phyloP scores from a whole-genome alignment of 2,888 invertebrate genomes.

The Eumacrocentrus americanus region DNA sequence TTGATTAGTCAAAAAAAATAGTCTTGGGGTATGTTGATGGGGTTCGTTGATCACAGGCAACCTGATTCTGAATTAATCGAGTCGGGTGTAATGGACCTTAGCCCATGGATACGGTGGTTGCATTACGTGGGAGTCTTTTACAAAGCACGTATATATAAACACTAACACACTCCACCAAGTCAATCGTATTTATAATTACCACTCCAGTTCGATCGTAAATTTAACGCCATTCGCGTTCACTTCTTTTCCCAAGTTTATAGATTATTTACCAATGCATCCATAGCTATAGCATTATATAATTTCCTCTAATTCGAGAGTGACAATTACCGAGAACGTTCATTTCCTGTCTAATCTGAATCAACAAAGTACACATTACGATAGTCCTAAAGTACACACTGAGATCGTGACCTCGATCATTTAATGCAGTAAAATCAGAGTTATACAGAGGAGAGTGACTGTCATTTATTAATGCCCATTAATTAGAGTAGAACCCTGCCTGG shows the following conservation, averaged over 20 bases:
- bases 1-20: slow-evolving; percentile 1
- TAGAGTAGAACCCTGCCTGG: too few species aligned
- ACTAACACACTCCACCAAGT: not conserved
- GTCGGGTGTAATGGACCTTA: slow-evolving; percentile 27
- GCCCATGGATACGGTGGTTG: slow-evolving; percentile 46
- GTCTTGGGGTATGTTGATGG: not conserved
- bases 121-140: slow-evolving; percentile 47
- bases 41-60: slow-evolving; percentile 26
- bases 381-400: not conserved
- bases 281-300: not conserved
- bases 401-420: not conserved
- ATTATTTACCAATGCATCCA: not conserved
- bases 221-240: not conserved
- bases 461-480: too few species aligned
- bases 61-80: slow-evolving; percentile 33
- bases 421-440: too few species aligned
- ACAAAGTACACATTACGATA: too few species aligned
- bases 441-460: too few species aligned
- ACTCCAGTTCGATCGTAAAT: not conserved
- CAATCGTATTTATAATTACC: slow-evolving; percentile 2
- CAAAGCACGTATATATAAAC: slow-evolving; percentile 1
- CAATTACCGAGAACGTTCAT: not conserved
- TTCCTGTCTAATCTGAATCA: slow-evolving; percentile 1
- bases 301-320: not conserved
- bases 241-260: not conserved